Base-by-base conservation (phyloP, 2,113 vertebrate genomes). In the Hydrochoerus hydrochaeris region DNA sequence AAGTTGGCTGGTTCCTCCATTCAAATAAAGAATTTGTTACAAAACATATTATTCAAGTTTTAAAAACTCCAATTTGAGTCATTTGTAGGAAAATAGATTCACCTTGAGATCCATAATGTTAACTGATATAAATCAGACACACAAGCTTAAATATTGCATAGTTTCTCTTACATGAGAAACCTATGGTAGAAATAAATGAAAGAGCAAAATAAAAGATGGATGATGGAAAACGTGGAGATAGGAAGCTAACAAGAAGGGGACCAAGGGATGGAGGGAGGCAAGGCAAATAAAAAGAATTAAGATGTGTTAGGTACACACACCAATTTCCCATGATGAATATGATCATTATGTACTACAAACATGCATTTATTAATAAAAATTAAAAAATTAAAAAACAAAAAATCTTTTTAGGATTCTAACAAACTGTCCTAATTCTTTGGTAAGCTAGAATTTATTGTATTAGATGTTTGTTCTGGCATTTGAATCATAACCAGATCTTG, bases 391-490 rank as follows among this genome's bases (percentile, higher is more conserved):
- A 46, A 77, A 24, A 75, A 28, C 7, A 10, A 44, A 62, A 85
- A 78, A 44, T 57, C 46, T n/a, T 78, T 78, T 44, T 78, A 38
- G 38, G 54, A 30, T 60, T 19, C 41, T 60, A 71, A 58, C 32
- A 26, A 60, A 28, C 16, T 22, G 60, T 88, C 49, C 35, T 7
- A 89, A 9, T 78, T 65, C 69, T 90, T 90, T 81, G 78, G 35
- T 91, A 92, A 73, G 80, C 1, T 67, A 52, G 52, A 57, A 78
- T 82, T 88, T 81, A 52, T 85, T 73, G 14, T 62, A 81, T 69
- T 90, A 77, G 57, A 13, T 81, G 49, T 92, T 84, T 94, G 67
- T 82, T 60, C 93, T 90, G 41, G 19, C 80, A 77, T 67, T 80
- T 82, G 86, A 91, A 82, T 85, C 38, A 93, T 46, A 73, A 67